Evolutionary conservation across 2,113 vertebrate species (phyloP), one percentile per base, ranked within the genome.

Genomic region (Falcunculus frontatus): DNA sequence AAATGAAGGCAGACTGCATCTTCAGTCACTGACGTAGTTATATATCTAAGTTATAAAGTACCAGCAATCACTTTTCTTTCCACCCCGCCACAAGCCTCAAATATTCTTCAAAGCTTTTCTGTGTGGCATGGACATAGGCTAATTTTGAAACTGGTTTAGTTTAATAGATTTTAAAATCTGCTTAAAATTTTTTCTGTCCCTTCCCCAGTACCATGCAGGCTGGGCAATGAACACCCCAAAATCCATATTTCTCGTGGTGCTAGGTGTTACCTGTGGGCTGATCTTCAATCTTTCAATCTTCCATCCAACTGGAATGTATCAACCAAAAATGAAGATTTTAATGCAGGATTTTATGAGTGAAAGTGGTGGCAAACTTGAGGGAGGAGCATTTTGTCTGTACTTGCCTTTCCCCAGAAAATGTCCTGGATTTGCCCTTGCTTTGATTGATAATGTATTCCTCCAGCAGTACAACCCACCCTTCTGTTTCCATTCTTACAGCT

Each of bases 391-490:
- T 92, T 80, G 49, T 88, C 27, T 26, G 4, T 83, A 70, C 44
- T 90, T 96, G 44, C 9, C 79, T 95, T 96, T 95, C n/a, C 50
- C 55, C 63, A 76, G 72, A 96, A 96, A 65, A 55, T 52, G 39
- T 97, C 86, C 65, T 84, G 82, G 60, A 46, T 89, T 94, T 96
- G 60, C 56, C 69, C 62, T 97, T 65, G 18, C 47, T 97, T 96
- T 97, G 93, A 96, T 84, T 94, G 81, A 90, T 96, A 93, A 92
- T 93, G 50, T 94, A 86, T 96, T 97, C 83, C 64, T 97, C 39
- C 50, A 96, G 80, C 81, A 95, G 77, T 81, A 92, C 59, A 97
- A 94, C 72, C 46, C 39, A 81, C 33, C 33, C 84, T 92, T 75
- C 80, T 87, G 93, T 94, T 97, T 96, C 69, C 41, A 67, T 96